Base-by-base conservation (phyloP, 2,797 vertebrate species). In the Sebastes kiyomatsui region DNA sequence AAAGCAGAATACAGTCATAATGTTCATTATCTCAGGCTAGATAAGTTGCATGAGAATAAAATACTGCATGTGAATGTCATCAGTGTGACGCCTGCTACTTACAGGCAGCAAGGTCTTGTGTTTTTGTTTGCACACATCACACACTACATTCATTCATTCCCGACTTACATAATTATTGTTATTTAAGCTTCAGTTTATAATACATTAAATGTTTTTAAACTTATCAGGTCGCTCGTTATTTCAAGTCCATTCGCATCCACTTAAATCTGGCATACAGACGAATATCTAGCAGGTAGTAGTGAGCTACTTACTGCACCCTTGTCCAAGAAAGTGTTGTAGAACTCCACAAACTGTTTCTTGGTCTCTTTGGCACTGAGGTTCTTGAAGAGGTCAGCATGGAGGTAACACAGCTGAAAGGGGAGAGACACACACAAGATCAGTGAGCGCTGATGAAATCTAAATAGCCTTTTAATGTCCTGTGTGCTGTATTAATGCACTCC, bases 331-430 rank as follows among this genome's bases (percentile, higher is more conserved):
- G 77, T 97, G 92, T 96, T 97, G 93, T 93, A 96, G 91, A 98
- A 98, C 74, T 98, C 97, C 60, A 93, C 85, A 94, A 98, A 97
- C 55, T 96, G 95, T 87, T 98, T 98, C 94, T 96, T 97, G 81
- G 94, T 95, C 85, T 98, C 97, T 93, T 98, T 98, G 92, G 96
- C 35, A 77, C 81, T 96, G 85, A 97, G 93, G n/a, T 80, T 94
- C 84, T 59, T 94, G 67, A 97, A 88, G 86, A 97, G 93, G 52
- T 98, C 97, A 5, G 95, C 96, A 5, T 98, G 97, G 68, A 98
- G 96, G 92, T 96, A 98, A 88, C 97, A 97, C 66, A 98, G 95
- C 97, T 98, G 87, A 33, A 56, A 79, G 54, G 54, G 30, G n/a
- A 66, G 27, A 81, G 7, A 80, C 12, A 62, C 68, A 79, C 30